Evolutionary conservation across 2,888 invertebrate species (phyloP).

Genomic region (Gari tellinella): DNA sequence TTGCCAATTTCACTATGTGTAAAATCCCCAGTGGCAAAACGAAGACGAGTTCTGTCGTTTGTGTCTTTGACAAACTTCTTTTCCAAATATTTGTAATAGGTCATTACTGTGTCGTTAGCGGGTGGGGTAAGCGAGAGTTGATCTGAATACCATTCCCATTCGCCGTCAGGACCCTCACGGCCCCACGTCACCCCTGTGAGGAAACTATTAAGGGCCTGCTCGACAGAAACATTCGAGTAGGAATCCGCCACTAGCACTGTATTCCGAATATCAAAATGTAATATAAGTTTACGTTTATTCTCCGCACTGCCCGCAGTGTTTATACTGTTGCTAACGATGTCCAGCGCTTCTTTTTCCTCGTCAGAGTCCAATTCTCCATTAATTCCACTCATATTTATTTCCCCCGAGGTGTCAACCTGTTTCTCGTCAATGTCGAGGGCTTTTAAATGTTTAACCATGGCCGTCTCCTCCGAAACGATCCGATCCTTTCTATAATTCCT

Average conservation of each 20-base stretch:
- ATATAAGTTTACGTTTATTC: slow-evolving; percentile 78
- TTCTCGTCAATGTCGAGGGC: too few species aligned
- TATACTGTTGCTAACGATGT: slow-evolving; percentile 42
- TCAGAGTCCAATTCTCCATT: slow-evolving; percentile 14
- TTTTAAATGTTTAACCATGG: too few species aligned
- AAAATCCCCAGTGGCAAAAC: slow-evolving; percentile 82
- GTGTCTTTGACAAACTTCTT: slow-evolving; percentile 76
- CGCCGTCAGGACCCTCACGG: slow-evolving; percentile 61
- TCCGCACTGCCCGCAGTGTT: slow-evolving; percentile 12
- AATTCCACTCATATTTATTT: too few species aligned
- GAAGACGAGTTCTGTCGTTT: slow-evolving; percentile 75
- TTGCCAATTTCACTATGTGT: slow-evolving; percentile 75
- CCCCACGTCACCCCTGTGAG: slow-evolving; percentile 84
- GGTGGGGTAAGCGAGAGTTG: slow-evolving; percentile 77
- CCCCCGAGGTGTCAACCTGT: too few species aligned
- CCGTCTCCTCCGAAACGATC: too few species aligned
- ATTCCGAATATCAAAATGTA: slow-evolving; percentile 84
- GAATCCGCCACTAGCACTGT: slow-evolving; percentile 83
- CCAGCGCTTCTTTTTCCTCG: slow-evolving; percentile 1
- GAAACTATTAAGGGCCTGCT: slow-evolving; percentile 83
- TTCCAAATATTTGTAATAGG: slow-evolving; percentile 83
- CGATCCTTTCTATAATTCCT: too few species aligned
- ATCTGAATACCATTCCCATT: slow-evolving; percentile 80
- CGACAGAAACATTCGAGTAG: slow-evolving; percentile 80
- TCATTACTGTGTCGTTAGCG: slow-evolving; percentile 62